phyloP scores from a whole-genome alignment of 2,888 invertebrate genomes.

The Tenthredo notha region DNA sequence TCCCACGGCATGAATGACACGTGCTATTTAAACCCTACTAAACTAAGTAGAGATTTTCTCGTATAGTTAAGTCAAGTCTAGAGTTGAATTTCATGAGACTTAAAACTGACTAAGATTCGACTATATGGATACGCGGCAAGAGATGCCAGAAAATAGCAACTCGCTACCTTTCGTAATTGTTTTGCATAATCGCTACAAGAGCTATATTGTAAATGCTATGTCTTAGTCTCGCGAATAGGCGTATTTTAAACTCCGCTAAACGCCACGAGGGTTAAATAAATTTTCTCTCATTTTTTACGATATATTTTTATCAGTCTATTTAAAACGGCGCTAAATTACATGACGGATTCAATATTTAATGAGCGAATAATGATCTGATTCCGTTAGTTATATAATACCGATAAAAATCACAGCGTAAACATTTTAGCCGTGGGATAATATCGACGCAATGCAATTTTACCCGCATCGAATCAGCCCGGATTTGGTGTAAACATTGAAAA shows the following conservation, averaged over 20 bases:
- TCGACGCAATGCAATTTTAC: neutral
- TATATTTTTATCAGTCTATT: neutral
- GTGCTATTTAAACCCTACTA: conserved; percentile 19
- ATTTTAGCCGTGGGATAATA: neutral
- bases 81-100: conserved; percentile 13
- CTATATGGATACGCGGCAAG: neutral
- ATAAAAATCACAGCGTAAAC: neutral
- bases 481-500: neutral
- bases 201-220: conserved; percentile 18
- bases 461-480: neutral
- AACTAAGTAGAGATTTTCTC: conserved; percentile 4
- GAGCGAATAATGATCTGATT: neutral
- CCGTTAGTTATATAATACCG: neutral
- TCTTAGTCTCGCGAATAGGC: neutral
- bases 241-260: neutral
- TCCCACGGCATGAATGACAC: conserved; percentile 51
- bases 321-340: neutral
- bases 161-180: neutral
- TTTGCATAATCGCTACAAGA: neutral
- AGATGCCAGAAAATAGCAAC: neutral
- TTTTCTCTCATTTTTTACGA: neutral
- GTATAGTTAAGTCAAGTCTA: neutral
- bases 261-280: neutral
- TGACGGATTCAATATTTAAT: neutral
- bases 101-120: neutral